Conservation (phyloP, 2,113 vertebrate species). For the Lontra canadensis region DNA sequence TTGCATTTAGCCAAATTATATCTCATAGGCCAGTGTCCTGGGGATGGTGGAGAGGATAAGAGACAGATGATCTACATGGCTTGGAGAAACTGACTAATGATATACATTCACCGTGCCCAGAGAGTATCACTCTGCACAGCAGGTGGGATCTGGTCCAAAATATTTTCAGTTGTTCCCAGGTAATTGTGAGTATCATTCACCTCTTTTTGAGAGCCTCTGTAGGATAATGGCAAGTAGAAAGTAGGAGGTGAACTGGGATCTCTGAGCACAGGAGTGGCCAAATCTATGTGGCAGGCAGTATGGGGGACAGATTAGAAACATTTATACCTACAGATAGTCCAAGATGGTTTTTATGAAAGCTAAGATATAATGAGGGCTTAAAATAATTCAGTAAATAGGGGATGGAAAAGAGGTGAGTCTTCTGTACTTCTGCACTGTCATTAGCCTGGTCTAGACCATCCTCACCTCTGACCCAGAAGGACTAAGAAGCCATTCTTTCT, state of each 20-base stretch:
- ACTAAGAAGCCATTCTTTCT: not conserved
- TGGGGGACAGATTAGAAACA: not conserved
- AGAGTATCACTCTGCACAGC: not conserved
- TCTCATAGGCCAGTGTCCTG: not conserved
- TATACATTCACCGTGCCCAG: not conserved
- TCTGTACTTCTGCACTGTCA: not conserved
- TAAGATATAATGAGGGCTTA: not conserved
- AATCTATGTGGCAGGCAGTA: not conserved
- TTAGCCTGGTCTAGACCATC: not conserved
- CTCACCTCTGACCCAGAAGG: not conserved
- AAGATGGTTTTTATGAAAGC: not conserved
- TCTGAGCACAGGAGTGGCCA: not conserved
- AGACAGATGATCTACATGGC: not conserved
- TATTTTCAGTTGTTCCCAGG: not conserved
- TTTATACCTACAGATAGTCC: rapidly evolving
- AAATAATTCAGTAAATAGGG: not conserved
- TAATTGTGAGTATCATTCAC: not conserved
- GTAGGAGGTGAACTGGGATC: not conserved
- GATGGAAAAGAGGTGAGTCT: not conserved
- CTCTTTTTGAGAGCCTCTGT: not conserved
- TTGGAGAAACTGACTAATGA: not conserved
- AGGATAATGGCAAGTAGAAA: not conserved
- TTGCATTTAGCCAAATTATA: not conserved
- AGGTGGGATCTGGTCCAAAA: not conserved
- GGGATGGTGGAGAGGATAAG: not conserved